Conservation (phyloP, 2,797 vertebrate genomes). For the Danio albolineatus region DNA sequence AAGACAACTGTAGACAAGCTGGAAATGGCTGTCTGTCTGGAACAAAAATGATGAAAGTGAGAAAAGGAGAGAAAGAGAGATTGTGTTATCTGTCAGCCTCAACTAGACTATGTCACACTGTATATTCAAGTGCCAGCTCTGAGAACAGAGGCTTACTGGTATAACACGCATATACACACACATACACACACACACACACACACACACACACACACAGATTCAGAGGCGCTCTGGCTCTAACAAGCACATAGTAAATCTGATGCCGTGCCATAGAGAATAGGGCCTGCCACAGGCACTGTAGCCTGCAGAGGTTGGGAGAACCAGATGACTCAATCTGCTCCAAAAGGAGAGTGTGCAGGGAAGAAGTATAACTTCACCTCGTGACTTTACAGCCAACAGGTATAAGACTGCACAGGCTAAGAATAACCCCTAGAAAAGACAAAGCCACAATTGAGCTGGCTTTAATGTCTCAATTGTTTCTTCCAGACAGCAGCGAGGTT, state of each 20-base stretch:
- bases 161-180: slow-evolving; percentile 12
- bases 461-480: slow-evolving; percentile 16
- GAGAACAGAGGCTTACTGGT: slow-evolving; percentile 40
- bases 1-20: slow-evolving; percentile 44
- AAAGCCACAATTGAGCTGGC: neutral
- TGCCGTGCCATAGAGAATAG: slow-evolving; percentile 26
- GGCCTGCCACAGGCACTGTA: slow-evolving; percentile 39
- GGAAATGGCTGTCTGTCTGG: slow-evolving; percentile 46
- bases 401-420: neutral
- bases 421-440: slow-evolving; percentile 3
- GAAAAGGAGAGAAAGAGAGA: slow-evolving; percentile 14
- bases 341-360: neutral
- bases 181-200: slow-evolving; percentile 11
- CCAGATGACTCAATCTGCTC: slow-evolving; percentile 41
- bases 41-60: slow-evolving; percentile 42
- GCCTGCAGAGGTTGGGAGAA: slow-evolving; percentile 41
- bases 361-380: slow-evolving; percentile 22
- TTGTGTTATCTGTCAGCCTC: slow-evolving; percentile 47
- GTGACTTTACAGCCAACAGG: slow-evolving; percentile 11
- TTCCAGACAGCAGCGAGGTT: neutral
- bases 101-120: slow-evolving; percentile 44
- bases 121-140: slow-evolving; percentile 39
- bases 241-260: slow-evolving; percentile 44
- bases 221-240: slow-evolving; percentile 22
- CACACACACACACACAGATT: slow-evolving; percentile 9